Conservation (phyloP, 2,888 invertebrate species). For the Sturmia bella region DNA sequence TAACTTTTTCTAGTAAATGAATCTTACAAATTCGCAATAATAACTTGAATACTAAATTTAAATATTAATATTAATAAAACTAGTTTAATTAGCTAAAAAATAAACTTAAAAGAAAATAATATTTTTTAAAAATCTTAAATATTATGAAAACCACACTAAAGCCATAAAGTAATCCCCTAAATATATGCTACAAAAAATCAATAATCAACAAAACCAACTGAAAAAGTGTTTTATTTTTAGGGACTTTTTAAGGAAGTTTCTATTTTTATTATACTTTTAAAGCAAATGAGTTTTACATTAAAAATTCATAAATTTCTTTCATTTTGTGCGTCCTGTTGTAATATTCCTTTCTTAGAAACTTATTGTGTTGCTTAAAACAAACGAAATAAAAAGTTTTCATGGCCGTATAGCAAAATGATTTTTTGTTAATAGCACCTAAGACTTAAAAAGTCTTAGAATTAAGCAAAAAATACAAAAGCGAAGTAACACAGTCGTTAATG, state of each 20-base stretch:
- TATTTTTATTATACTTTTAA: neutral
- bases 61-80: constrained; percentile 17
- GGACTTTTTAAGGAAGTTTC: constrained; percentile 23
- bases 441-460: constrained; percentile 35
- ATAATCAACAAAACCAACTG: constrained; percentile 65
- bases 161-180: constrained; percentile 51
- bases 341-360: constrained; percentile 20
- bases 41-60: constrained; percentile 28
- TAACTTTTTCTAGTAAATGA: constrained; percentile 2
- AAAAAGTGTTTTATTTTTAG: constrained; percentile 66
- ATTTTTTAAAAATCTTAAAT: constrained; percentile 49
- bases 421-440: constrained; percentile 10
- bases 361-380: neutral
- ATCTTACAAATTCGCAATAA: constrained; percentile 54
- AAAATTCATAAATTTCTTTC: constrained; percentile 9
- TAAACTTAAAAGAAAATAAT: neutral
- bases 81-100: neutral
- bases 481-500: neutral
- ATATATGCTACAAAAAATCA: constrained; percentile 64
- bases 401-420: constrained; percentile 32
- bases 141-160: constrained; percentile 31
- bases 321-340: neutral
- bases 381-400: constrained; percentile 41
- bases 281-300: neutral
- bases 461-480: constrained; percentile 7